phyloP scores from a whole-genome alignment of 2,797 vertebrate species.

The Lutjanus campechanus region DNA sequence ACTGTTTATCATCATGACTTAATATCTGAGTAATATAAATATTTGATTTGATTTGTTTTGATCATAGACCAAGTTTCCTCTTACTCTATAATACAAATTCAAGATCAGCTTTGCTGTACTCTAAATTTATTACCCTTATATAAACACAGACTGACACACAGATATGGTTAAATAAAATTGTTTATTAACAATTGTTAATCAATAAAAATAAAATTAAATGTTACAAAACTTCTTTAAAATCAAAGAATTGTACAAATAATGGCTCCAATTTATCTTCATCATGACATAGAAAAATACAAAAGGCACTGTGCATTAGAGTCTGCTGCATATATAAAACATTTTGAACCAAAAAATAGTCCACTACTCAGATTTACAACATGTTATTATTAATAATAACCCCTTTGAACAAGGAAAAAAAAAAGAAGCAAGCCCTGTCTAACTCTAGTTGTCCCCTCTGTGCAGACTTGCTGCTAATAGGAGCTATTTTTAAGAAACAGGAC shows the following conservation, averaged over 20 bases:
- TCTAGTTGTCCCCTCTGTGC: slow-evolving; percentile 26
- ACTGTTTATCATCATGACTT: not conserved
- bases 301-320: slow-evolving; percentile 85
- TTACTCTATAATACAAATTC: not conserved
- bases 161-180: slow-evolving; percentile 77
- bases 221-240: slow-evolving; percentile 82
- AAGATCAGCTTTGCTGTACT: not conserved
- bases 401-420: not conserved
- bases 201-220: slow-evolving; percentile 83
- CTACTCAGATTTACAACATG: slow-evolving; percentile 59
- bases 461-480: slow-evolving; percentile 32
- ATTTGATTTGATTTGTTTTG: too few relatives aligned
- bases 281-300: slow-evolving; percentile 86
- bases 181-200: slow-evolving; percentile 84
- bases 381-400: slow-evolving; percentile 19
- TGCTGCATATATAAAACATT: slow-evolving; percentile 67
- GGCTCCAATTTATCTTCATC: slow-evolving; percentile 67
- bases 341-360: slow-evolving; percentile 49
- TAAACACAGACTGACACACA: not conserved
- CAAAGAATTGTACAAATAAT: slow-evolving; percentile 81
- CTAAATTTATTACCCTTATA: not conserved
- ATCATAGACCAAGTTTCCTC: not conserved
- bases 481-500: slow-evolving; percentile 20
- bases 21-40: not conserved
- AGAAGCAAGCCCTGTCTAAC: slow-evolving; percentile 18